Conservation (phyloP, 2,113 vertebrate genomes). For the Pithys albifrons region DNA sequence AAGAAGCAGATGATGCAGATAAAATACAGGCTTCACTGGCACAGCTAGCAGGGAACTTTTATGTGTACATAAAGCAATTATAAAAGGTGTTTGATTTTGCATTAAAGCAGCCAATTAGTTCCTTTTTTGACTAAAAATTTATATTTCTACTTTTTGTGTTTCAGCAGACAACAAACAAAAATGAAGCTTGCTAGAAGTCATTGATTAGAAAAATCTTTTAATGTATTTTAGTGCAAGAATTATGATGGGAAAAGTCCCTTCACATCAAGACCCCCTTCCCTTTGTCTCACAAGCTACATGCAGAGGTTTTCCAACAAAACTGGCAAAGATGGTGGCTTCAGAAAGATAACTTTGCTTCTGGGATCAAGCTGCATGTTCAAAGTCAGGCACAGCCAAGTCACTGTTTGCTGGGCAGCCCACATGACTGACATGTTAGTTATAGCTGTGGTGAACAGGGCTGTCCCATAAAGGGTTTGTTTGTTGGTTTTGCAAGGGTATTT, state of each 20-base stretch:
- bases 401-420: neutral
- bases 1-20: conserved; percentile 73
- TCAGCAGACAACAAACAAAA: conserved; percentile 23
- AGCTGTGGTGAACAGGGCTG: neutral
- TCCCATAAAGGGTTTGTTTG: neutral
- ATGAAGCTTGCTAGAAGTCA: neutral
- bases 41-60: conserved; percentile 64
- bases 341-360: neutral
- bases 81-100: conserved; percentile 71
- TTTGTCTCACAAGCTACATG: neutral
- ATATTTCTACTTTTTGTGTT: conserved; percentile 32
- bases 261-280: neutral
- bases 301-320: neutral
- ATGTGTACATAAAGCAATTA: conserved; percentile 70
- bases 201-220: neutral
- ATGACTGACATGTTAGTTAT: neutral
- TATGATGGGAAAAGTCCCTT: neutral
- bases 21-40: conserved; percentile 63
- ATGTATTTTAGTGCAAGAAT: neutral
- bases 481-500: conserved; percentile 33
- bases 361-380: neutral
- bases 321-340: neutral
- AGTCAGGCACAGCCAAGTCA: neutral
- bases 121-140: conserved; percentile 52
- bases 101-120: conserved; percentile 68